A percentile compares a stretch with the other conserved stretches of the same genome.
Evolutionary conservation across 2,113 vertebrate species (phyloP).

Genomic region (Diadophis punctatus): DNA sequence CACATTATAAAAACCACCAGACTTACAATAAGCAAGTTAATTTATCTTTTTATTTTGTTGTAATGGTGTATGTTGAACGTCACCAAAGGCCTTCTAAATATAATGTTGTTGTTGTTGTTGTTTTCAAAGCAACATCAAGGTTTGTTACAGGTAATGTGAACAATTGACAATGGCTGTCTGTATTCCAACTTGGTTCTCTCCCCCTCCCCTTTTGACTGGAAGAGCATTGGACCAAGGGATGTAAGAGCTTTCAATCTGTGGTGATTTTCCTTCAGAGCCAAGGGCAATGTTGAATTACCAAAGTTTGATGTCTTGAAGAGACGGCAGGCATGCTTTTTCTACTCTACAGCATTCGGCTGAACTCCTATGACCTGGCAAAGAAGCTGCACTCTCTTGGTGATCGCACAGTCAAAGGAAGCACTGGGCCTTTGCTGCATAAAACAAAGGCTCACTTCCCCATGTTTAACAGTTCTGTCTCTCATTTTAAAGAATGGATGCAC

Average conservation of each 20-base stretch:
- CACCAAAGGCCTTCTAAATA: background rate
- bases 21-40: background rate
- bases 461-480: constrained; percentile 46
- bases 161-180: constrained; percentile 16
- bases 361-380: constrained; percentile 63
- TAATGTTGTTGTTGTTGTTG: background rate
- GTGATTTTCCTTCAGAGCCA: constrained; percentile 56
- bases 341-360: constrained; percentile 56
- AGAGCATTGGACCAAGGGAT: constrained; percentile 25
- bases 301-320: constrained; percentile 60
- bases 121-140: constrained; percentile 17
- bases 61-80: background rate
- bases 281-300: constrained; percentile 53
- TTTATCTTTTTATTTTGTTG: constrained; percentile 13
- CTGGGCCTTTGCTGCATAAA: constrained; percentile 59
- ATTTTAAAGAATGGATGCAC: constrained; percentile 57
- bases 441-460: constrained; percentile 54
- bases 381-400: constrained; percentile 53
- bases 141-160: constrained; percentile 11
- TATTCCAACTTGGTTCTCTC: constrained; percentile 4
- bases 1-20: background rate
- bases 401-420: constrained; percentile 50
- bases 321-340: constrained; percentile 60
- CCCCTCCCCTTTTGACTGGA: background rate
- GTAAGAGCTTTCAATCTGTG: constrained; percentile 41